Evolutionary conservation across 2,888 invertebrate genomes (phyloP), one percentile per base, ranked within the genome.

Genomic region (Mechanitis messenoides): DNA sequence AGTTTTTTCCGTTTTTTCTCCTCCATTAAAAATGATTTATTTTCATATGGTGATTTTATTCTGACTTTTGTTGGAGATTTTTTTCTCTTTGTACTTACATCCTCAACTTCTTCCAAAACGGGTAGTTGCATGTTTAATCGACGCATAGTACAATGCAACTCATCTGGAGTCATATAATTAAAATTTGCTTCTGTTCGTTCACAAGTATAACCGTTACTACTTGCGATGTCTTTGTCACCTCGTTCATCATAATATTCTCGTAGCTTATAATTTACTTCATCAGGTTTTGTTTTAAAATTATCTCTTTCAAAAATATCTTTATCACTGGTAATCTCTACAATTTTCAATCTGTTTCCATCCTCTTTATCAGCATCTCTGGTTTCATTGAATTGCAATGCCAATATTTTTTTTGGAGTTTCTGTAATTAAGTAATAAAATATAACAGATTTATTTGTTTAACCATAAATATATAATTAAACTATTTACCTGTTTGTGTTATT

Each of bases 31-130:
- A 71, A 70, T 0, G 84, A 84, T 69, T 84, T 76, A 64, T 89
- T 90, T 71, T 87, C 87, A 60, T 90, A 89, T 0, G 89, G 89
- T 54, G 89, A 90, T 67, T 87, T 90, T 56, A 88, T 77, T 70
- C 87, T 75, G 2, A 74, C 68, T 70, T 75, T 81, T 1, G 76
- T 73, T 3, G 80, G 74, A 0, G 87, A 84, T 66, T 78, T 84
- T 53, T 74, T 85, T 68, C 77, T 84, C 55, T 65, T 70, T 45
- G 66, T 53, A 33, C 63, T 56, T 2, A 61, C 62, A 62, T 83
- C 83, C 42, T 68, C 71, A 54, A 57, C 76, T 72, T 87, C 87
- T 70, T 87, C 86, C 11, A 74, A 71, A 33, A 83, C 69, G 53
- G 77, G 71, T 45, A 72, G 69, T 59, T 77, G 78, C 68, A 76